These are phyloP conservation scores for Trematomus bernacchii DNA, from an alignment of 2,797 vertebrate genomes.

Conservation along the genomic window DNA sequence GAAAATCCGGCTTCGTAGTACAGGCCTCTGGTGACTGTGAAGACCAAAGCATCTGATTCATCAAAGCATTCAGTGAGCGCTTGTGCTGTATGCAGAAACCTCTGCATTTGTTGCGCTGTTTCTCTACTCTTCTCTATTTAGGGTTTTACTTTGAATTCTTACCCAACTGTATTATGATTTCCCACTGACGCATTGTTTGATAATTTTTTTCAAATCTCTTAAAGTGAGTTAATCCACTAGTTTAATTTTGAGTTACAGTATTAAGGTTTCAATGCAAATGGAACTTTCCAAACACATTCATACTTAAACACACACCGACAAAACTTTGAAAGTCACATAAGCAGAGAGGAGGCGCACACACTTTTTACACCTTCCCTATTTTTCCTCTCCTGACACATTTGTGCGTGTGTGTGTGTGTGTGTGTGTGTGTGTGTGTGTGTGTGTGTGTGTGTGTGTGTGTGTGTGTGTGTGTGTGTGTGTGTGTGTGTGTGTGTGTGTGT, in stretches of 20 bases:
- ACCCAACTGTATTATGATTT: background rate
- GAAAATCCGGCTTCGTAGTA: no score
- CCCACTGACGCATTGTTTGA: background rate
- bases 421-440: slow-evolving; percentile 18
- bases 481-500: slow-evolving; percentile 41
- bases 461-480: slow-evolving; percentile 30
- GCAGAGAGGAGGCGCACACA: slow-evolving; percentile 49
- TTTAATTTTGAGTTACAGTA: slow-evolving; percentile 9
- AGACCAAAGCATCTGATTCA: background rate
- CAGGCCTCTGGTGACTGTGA: background rate
- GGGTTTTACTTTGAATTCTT: background rate
- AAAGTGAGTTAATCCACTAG: slow-evolving; percentile 2
- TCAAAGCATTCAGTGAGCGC: background rate
- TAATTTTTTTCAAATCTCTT: background rate
- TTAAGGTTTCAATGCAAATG: slow-evolving; percentile 4
- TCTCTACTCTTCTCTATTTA: background rate
- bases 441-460: slow-evolving; percentile 40
- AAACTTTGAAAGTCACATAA: slow-evolving; percentile 83
- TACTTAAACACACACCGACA: slow-evolving; percentile 40
- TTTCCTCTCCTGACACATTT: slow-evolving; percentile 74
- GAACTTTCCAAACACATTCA: slow-evolving; percentile 22
- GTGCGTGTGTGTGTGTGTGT: slow-evolving; percentile 35
- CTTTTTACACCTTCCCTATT: slow-evolving; percentile 63
- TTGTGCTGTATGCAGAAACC: background rate
- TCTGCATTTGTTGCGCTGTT: background rate